Evolutionary conservation across 2,888 invertebrate genomes (phyloP).

Genomic region (Colostygia pectinataria): DNA sequence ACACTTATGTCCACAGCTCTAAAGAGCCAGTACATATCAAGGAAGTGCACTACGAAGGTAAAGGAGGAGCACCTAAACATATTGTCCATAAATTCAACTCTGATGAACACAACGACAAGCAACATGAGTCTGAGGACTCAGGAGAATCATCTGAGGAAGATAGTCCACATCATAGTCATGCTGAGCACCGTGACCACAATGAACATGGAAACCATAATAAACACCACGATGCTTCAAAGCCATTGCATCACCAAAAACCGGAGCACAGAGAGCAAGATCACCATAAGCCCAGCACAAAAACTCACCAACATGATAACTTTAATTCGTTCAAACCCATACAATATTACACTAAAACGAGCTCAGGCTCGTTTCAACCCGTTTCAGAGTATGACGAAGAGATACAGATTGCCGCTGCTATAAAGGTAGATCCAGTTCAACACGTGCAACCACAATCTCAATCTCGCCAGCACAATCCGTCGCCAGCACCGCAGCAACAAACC

Average conservation of each 20-base stretch:
- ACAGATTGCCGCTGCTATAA: constrained; percentile 51
- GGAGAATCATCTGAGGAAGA: constrained; percentile 39
- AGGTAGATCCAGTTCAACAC: constrained; percentile 60
- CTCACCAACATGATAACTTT: constrained; percentile 26
- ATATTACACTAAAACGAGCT: constrained; percentile 22
- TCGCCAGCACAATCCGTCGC: constrained; percentile 32
- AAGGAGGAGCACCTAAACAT: constrained; percentile 55
- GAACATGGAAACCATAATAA: constrained; percentile 8
- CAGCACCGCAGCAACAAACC: constrained; percentile 32
- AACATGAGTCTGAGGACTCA: constrained; percentile 32
- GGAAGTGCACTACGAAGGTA: constrained; percentile 51
- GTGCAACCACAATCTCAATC: constrained; percentile 38
- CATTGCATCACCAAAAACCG: constrained; percentile 30
- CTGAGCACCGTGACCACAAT: constrained; percentile 18
- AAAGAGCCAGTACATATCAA: constrained; percentile 55
- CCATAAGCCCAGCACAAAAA: constrained; percentile 20
- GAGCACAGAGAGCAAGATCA: constrained; percentile 35
- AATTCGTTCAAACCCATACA: constrained; percentile 30
- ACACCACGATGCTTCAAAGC: constrained; percentile 27
- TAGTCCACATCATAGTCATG: constrained; percentile 29
- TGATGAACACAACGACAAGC: constrained; percentile 41
- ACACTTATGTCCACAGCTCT: constrained; percentile 53
- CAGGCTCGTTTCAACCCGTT: constrained; percentile 45
- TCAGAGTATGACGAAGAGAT: constrained; percentile 65
- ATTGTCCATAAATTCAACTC: constrained; percentile 56